These are phyloP conservation scores for Nymphicus hollandicus DNA, from an alignment of 2,113 vertebrate genomes.

Conservation along the genomic window DNA sequence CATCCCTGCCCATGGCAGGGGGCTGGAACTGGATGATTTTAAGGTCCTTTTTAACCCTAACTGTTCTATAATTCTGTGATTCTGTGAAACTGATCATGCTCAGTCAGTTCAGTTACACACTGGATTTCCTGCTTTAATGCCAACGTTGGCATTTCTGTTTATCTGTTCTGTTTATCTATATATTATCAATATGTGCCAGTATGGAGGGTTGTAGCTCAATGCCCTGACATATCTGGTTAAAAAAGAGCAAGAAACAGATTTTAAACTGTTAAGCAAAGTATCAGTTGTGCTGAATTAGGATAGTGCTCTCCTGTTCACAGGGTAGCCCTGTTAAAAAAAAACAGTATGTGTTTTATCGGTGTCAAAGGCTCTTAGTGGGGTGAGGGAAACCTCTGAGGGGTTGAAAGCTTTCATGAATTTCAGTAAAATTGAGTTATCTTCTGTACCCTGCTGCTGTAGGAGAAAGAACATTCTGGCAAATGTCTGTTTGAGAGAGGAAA, in stretches of 20 bases:
- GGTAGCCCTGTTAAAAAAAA: not conserved
- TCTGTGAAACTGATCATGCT: not conserved
- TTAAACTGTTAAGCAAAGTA: not conserved
- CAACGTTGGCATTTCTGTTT: not conserved
- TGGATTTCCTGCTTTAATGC: not conserved
- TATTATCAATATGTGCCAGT: not conserved
- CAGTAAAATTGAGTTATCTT: not conserved
- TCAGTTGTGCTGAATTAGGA: not conserved
- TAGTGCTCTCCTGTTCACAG: not conserved
- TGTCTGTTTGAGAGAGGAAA: not conserved
- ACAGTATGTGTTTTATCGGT: not conserved
- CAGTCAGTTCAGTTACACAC: not conserved
- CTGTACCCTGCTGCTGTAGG: not conserved
- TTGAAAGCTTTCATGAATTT: not conserved
- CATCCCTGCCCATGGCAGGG: not conserved
- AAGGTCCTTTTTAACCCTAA: not conserved
- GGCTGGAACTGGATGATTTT: not conserved
- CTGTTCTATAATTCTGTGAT: not conserved
- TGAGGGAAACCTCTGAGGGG: not conserved
- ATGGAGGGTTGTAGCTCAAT: not conserved
- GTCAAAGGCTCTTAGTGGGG: not conserved
- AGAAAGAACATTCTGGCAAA: not conserved
- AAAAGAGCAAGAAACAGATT: not conserved
- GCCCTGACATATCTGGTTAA: not conserved
- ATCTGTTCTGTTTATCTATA: not conserved